Percentiles rank a stretch among this genome's conserved stretches.
These are phyloP conservation scores for Tapirus terrestris DNA, from an alignment of 2,113 vertebrate species.

Conservation along the genomic window DNA sequence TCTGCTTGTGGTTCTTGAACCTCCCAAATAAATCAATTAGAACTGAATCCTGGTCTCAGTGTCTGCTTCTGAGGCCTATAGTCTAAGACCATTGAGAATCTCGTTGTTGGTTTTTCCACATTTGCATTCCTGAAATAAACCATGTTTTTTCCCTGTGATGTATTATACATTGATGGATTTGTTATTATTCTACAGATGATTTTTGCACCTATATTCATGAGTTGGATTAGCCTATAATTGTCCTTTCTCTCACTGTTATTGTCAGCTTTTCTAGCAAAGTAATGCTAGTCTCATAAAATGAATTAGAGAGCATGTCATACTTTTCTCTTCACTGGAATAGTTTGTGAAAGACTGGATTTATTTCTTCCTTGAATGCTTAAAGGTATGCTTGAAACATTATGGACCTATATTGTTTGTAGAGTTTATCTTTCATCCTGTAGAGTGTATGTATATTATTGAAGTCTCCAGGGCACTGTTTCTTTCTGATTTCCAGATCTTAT, in stretches of 20 bases:
- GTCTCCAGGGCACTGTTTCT: neutral
- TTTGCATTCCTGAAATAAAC: neutral
- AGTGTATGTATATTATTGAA: neutral
- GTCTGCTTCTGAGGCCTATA: neutral
- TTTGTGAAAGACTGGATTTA: neutral
- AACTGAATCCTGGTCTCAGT: neutral
- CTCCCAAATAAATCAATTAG: neutral
- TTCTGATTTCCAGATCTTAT: neutral
- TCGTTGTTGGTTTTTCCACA: neutral
- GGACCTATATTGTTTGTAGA: neutral
- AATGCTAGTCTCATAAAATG: neutral
- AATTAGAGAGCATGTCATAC: neutral
- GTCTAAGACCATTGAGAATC: neutral
- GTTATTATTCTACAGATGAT: neutral
- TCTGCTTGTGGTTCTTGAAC: neutral
- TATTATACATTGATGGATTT: neutral
- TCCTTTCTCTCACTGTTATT: neutral
- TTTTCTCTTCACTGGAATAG: neutral
- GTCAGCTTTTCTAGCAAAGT: neutral
- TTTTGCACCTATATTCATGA: neutral
- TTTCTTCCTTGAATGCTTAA: neutral
- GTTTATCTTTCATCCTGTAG: neutral
- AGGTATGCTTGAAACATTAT: neutral
- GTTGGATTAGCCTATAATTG: neutral
- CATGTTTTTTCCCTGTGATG: neutral